These are phyloP conservation scores for Amiota mariae DNA, from an alignment of 2,888 invertebrate species.

Conservation along the genomic window DNA sequence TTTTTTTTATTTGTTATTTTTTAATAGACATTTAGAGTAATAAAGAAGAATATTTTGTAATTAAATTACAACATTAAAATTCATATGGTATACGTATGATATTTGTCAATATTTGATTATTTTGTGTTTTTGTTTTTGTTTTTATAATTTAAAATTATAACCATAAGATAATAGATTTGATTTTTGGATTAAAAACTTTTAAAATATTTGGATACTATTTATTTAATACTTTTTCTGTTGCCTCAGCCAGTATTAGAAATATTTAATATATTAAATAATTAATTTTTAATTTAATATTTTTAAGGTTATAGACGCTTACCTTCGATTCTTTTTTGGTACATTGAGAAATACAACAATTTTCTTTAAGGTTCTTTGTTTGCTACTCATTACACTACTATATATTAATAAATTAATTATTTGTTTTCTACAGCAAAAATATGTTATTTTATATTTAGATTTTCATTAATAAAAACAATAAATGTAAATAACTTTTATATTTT, in stretches of 20 bases:
- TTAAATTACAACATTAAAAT: conserved; percentile 10
- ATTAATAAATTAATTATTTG: no score
- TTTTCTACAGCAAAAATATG: no score
- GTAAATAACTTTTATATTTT: no score
- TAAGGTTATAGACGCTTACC: no score
- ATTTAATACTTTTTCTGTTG: conserved; percentile 50
- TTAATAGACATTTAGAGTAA: neutral
- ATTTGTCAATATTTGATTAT: conserved; percentile 35
- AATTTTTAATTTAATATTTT: no score
- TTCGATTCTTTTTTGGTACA: conserved; percentile 28
- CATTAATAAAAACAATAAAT: no score
- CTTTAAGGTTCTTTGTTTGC: no score
- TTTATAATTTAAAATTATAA: conserved; percentile 1
- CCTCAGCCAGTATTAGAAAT: conserved; percentile 65
- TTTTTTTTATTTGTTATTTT: neutral
- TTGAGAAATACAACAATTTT: neutral
- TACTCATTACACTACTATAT: no score
- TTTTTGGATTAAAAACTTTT: conserved; percentile 4
- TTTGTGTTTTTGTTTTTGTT: conserved; percentile 25
- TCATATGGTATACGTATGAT: neutral
- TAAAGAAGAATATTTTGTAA: neutral
- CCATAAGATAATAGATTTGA: neutral
- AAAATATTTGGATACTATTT: conserved; percentile 2
- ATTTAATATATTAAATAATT: no score
- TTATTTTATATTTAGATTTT: no score